phyloP scores from a whole-genome alignment of 2,888 invertebrate species.

The Iselma pallidipennis region DNA sequence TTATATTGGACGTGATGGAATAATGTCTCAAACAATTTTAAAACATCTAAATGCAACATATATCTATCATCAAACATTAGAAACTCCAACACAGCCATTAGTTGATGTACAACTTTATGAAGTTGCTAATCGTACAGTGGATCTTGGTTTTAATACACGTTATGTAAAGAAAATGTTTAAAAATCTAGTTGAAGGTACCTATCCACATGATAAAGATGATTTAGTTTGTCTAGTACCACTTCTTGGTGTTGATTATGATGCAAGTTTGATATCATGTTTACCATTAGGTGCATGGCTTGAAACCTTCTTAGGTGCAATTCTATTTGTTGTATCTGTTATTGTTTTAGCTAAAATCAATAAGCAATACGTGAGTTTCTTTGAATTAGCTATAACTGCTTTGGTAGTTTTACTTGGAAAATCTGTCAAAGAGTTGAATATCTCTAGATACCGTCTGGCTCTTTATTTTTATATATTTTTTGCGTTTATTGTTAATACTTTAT shows the following conservation, averaged over 20 bases:
- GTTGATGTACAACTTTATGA: conserved; percentile 27
- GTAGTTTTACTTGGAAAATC: conserved; percentile 8
- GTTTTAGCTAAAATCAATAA: neutral
- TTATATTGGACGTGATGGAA: conserved; percentile 25
- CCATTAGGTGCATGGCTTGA: conserved; percentile 15
- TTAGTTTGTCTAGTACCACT: conserved; percentile 26
- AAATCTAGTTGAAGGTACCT: conserved; percentile 28
- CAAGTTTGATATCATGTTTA: conserved; percentile 8
- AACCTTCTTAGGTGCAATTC: neutral
- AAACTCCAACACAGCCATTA: conserved; percentile 8
- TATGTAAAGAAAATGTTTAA: conserved; percentile 25
- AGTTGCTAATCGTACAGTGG: conserved; percentile 20
- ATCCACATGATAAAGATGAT: conserved; percentile 32
- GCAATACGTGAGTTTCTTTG: neutral
- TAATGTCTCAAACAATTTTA: conserved; percentile 18
- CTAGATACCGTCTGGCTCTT: conserved; percentile 8
- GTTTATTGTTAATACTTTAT: conserved; percentile 23
- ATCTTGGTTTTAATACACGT: conserved; percentile 29
- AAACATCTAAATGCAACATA: conserved; percentile 27
- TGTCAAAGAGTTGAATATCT: neutral
- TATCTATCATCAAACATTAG: conserved; percentile 14
- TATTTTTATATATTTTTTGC: conserved; percentile 20
- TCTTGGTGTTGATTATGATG: neutral
- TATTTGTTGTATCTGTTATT: conserved; percentile 10
- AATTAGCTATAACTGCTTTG: conserved; percentile 2